These are phyloP conservation scores for Dasyurus viverrinus DNA, from an alignment of 2,113 vertebrate species.

Conservation along the genomic window DNA sequence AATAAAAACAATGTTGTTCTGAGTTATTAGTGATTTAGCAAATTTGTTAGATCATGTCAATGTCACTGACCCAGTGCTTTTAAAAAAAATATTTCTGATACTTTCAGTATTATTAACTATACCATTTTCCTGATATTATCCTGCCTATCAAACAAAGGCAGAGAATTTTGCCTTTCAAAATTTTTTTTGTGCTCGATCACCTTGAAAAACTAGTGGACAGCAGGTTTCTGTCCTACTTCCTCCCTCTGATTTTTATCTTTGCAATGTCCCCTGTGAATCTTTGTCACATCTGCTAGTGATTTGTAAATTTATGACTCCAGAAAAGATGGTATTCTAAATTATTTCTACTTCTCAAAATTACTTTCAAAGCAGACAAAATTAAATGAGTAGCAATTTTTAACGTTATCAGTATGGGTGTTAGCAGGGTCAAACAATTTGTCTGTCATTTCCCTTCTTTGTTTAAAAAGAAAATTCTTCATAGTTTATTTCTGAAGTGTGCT, in stretches of 20 bases:
- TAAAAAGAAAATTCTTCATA: conserved; percentile 56
- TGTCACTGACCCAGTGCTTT: conserved; percentile 79
- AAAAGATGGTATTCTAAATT: conserved; percentile 64
- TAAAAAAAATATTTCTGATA: conserved; percentile 82
- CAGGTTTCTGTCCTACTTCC: conserved; percentile 53
- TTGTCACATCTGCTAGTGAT: conserved; percentile 41
- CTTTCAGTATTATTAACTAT: conserved; percentile 79
- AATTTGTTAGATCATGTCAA: conserved; percentile 77
- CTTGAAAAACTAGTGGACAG: conserved; percentile 53
- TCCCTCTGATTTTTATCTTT: conserved; percentile 45
- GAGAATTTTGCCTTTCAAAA: conserved; percentile 61
- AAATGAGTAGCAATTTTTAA: conserved; percentile 72
- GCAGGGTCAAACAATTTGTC: conserved; percentile 67
- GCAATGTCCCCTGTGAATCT: conserved; percentile 68
- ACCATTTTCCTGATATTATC: conserved; percentile 76
- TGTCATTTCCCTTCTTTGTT: conserved; percentile 62
- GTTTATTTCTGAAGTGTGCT: conserved; percentile 57
- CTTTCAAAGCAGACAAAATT: conserved; percentile 66
- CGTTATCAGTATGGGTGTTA: conserved; percentile 47
- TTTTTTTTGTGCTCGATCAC: conserved; percentile 59
- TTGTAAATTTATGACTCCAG: conserved; percentile 63
- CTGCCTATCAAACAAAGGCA: conserved; percentile 76
- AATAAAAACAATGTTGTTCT: conserved; percentile 75
- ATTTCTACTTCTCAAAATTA: conserved; percentile 68
- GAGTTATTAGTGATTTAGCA: conserved; percentile 84